A percentile compares a stretch with the other conserved stretches of the same genome.
phyloP scores from a whole-genome alignment of 2,113 vertebrate species.

The Heptranchias perlo region DNA sequence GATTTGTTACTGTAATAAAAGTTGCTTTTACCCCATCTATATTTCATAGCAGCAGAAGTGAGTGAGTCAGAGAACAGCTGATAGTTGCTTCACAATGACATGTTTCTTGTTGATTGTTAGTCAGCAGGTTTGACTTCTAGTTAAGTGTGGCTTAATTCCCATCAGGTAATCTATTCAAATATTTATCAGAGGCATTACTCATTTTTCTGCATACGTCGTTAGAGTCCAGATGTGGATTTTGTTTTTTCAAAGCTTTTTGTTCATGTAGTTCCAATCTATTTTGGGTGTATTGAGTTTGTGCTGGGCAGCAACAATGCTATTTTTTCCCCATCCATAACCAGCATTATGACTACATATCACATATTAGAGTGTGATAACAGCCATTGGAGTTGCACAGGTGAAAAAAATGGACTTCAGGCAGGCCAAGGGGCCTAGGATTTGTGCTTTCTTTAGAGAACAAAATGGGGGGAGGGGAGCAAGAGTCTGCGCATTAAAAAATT shows the following conservation, averaged over 20 bases:
- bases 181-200: conserved; percentile 26
- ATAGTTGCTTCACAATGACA: conserved; percentile 30
- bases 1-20: conserved; percentile 36
- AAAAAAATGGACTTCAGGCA: background rate
- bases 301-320: background rate
- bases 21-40: conserved; percentile 25
- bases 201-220: background rate
- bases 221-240: background rate
- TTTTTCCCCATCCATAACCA: background rate
- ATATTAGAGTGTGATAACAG: background rate
- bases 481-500: background rate
- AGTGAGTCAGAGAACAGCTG: background rate
- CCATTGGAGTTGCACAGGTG: background rate
- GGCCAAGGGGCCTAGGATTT: no score
- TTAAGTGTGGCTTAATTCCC: conserved; percentile 35
- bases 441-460: background rate
- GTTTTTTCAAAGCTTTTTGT: background rate
- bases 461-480: background rate
- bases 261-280: background rate
- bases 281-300: background rate
- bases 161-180: conserved; percentile 36
- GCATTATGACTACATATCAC: background rate
- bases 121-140: conserved; percentile 3
- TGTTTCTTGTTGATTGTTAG: conserved; percentile 30
- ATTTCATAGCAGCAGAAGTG: conserved; percentile 1